A percentile compares a stretch with the other conserved stretches of the same genome.
These are phyloP conservation scores for Columba janthina DNA, from an alignment of 2,113 vertebrate genomes.

Conservation along the genomic window DNA sequence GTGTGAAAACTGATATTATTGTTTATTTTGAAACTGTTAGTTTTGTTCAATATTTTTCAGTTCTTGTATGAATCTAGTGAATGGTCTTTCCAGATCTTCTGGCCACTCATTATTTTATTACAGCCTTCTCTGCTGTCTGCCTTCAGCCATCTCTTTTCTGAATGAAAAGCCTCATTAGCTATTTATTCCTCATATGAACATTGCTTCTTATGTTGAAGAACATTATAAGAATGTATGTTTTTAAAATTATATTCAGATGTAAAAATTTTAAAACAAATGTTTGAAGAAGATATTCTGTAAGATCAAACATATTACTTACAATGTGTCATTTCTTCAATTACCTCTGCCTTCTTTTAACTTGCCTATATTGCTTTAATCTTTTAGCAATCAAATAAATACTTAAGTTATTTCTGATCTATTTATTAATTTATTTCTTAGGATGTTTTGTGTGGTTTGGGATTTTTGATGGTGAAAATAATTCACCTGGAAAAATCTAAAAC, in stretches of 20 bases:
- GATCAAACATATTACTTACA: neutral
- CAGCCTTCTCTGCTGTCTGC: neutral
- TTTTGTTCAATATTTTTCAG: neutral
- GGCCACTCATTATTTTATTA: neutral
- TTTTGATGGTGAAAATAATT: neutral
- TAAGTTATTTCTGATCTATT: neutral
- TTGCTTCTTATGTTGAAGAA: neutral
- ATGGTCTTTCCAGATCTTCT: neutral
- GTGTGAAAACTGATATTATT: neutral
- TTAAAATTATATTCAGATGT: neutral
- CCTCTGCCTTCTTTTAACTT: neutral
- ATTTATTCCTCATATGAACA: neutral
- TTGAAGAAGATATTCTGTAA: neutral
- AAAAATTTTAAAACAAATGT: neutral
- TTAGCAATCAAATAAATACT: neutral
- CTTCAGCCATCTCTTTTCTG: neutral
- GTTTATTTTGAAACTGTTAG: neutral
- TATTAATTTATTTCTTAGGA: neutral
- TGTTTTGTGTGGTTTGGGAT: neutral
- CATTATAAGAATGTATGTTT: neutral
- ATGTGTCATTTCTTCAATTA: neutral
- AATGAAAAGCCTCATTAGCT: neutral
- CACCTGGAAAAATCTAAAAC: neutral
- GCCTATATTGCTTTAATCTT: neutral
- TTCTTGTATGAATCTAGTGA: neutral